phyloP scores from a whole-genome alignment of 2,113 vertebrate species.

The Geococcyx californianus region DNA sequence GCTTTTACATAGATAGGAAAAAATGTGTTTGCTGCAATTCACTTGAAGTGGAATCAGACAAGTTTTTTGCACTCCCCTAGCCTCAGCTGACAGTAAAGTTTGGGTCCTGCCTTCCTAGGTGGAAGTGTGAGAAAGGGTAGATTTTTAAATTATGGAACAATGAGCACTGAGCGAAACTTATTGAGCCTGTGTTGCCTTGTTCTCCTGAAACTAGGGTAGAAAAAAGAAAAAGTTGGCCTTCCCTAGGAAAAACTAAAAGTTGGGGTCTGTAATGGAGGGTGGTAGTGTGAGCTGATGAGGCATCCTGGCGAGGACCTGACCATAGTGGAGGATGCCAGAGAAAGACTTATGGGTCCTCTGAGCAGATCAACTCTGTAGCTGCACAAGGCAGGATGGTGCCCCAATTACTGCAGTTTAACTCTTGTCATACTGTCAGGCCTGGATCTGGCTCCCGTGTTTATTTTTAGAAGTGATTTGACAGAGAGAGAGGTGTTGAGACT shows the following conservation, averaged over 20 bases:
- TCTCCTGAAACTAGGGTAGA: not conserved
- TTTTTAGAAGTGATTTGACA: conserved; percentile 46
- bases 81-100: not conserved
- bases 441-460: not conserved
- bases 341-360: not conserved
- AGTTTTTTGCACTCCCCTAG: not conserved
- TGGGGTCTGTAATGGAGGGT: accelerated
- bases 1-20: not conserved
- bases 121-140: not conserved
- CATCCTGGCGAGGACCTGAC: not conserved
- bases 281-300: not conserved
- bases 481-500: not conserved
- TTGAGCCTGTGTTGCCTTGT: not conserved
- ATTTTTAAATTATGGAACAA: not conserved
- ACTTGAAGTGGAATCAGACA: not conserved
- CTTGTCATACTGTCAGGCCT: not conserved
- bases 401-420: not conserved
- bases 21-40: not conserved
- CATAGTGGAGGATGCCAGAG: not conserved
- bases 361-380: not conserved
- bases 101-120: not conserved
- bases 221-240: not conserved
- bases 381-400: not conserved
- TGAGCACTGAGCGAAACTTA: not conserved
- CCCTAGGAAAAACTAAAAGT: not conserved